Percentiles rank a stretch among this genome's conserved stretches.
Conservation (phyloP, 35 echinoderm and acorn worm genomes). For the Diadema setosum region DNA sequence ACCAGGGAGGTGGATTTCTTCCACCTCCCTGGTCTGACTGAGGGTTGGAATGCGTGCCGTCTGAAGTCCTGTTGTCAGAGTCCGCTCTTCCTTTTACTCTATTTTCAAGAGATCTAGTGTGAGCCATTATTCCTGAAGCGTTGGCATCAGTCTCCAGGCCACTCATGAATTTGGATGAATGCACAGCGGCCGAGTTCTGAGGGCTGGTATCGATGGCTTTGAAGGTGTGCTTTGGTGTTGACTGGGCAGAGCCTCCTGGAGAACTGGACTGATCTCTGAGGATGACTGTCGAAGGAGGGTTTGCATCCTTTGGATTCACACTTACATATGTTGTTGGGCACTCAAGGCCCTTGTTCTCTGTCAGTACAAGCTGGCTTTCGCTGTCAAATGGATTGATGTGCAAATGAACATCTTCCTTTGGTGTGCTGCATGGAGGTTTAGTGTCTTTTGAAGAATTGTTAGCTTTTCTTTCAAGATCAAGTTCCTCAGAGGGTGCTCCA, state of each 20-base stretch:
- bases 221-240: constrained; percentile 38
- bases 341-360: not conserved
- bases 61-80: no score
- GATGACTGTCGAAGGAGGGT: constrained; percentile 13
- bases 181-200: not conserved
- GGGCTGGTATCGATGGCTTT: not conserved
- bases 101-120: no score
- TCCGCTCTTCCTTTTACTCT: no score
- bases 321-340: constrained; percentile 29
- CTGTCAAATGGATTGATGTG: constrained; percentile 64
- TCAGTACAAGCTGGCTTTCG: not conserved
- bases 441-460: not conserved
- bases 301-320: constrained; percentile 20
- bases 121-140: no score
- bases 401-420: constrained; percentile 26
- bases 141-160: no score
- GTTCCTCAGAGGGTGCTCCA: not conserved
- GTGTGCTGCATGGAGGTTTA: not conserved
- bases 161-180: no score
- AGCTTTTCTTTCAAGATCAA: not conserved
- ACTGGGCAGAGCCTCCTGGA: constrained; percentile 19
- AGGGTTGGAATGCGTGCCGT: no score
- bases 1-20: no score
- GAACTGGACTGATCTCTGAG: constrained; percentile 68
- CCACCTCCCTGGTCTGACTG: no score